Evolutionary conservation across 2,888 invertebrate genomes (phyloP).

Genomic region (Oscheius sp.): DNA sequence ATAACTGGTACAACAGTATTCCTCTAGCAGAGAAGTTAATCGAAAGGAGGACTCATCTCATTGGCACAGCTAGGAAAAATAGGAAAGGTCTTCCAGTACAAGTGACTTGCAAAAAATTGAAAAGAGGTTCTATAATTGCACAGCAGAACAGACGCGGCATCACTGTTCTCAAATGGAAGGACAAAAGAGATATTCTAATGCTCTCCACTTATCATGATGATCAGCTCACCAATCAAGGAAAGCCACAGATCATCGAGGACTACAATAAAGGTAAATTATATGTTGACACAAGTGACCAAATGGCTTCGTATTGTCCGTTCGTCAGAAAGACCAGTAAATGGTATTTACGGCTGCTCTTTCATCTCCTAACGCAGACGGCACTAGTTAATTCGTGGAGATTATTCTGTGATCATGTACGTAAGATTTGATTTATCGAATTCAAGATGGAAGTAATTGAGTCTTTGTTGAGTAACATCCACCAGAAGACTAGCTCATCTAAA

Average conservation of each 20-base stretch:
- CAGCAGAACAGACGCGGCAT: not conserved
- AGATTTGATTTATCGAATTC: no score
- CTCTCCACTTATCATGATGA: not conserved
- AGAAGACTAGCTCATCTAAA: not conserved
- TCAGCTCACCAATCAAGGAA: not conserved
- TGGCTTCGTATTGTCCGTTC: not conserved
- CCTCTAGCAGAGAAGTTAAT: not conserved
- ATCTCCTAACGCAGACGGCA: not conserved
- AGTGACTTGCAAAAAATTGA: not conserved
- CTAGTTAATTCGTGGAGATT: not conserved
- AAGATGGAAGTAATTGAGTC: no score
- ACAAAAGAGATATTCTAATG: not conserved
- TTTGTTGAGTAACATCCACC: not conserved
- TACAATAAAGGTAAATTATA: not conserved
- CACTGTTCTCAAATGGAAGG: not conserved
- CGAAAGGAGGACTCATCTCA: not conserved
- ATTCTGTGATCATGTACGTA: no score
- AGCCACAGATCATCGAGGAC: not conserved
- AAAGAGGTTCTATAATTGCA: not conserved
- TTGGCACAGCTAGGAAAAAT: no score
- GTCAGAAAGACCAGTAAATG: not conserved
- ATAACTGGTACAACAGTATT: not conserved
- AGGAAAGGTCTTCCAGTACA: no score
- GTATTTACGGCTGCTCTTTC: not conserved
- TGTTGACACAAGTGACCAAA: not conserved